Evolutionary conservation across 2,113 vertebrate species (phyloP).

Genomic region (Spermophilus dauricus): DNA sequence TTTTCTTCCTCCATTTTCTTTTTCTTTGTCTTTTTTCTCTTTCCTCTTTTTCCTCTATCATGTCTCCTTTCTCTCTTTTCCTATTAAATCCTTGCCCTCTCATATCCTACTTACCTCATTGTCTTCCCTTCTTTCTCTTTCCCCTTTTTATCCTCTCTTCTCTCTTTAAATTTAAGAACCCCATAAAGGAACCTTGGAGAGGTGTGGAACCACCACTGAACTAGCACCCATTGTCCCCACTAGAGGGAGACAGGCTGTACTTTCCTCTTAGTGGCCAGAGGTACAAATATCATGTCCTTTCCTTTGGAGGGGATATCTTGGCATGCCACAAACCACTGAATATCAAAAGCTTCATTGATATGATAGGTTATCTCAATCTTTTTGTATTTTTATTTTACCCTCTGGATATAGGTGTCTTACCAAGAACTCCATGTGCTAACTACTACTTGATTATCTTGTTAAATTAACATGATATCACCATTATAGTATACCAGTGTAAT

Average conservation of each 20-base stretch:
- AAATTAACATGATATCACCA: neutral
- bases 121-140: neutral
- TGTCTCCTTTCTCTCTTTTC: neutral
- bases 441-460: conserved; percentile 34
- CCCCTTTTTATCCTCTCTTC: neutral
- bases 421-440: neutral
- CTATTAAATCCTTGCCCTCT: neutral
- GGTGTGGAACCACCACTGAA: neutral
- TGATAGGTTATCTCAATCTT: neutral
- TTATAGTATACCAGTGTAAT: neutral
- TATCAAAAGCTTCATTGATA: neutral
- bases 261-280: neutral
- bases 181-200: neutral
- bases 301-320: neutral
- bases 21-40: neutral
- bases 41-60: neutral
- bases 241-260: neutral
- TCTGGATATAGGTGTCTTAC: neutral
- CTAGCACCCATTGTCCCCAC: neutral
- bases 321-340: neutral
- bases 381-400: neutral
- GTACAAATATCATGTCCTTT: neutral
- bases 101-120: neutral
- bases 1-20: conserved; percentile 23
- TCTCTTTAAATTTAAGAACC: neutral